Conservation (phyloP, 1,140 invertebrate genomes). For the Leptoteleia sp. region DNA sequence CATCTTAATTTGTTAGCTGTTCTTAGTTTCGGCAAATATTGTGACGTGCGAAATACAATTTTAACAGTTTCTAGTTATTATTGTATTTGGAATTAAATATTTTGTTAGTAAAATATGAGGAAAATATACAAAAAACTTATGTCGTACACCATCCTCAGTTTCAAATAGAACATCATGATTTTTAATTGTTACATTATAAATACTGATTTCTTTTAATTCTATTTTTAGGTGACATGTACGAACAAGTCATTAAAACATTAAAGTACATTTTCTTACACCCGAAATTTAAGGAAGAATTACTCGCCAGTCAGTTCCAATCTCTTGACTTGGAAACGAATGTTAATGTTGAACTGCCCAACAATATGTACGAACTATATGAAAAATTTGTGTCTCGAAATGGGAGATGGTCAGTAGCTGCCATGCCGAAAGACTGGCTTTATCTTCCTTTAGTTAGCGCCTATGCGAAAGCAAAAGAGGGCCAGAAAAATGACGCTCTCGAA, state of each 20-base stretch:
- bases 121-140: too few species aligned
- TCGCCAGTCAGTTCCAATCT: constrained; percentile 33
- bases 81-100: too few species aligned
- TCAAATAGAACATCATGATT: too few species aligned
- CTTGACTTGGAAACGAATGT: constrained; percentile 16
- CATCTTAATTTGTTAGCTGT: too few species aligned
- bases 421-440: constrained; percentile 87
- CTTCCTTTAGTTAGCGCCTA: constrained; percentile 83
- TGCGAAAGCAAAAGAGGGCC: constrained; percentile 73
- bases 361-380: constrained; percentile 68
- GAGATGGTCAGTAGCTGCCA: constrained; percentile 75
- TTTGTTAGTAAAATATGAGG: too few species aligned
- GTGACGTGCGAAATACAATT: neutral
- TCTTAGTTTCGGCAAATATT: too few species aligned
- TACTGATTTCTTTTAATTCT: too few species aligned
- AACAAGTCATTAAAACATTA: constrained; percentile 12
- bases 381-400: constrained; percentile 67
- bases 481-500: constrained; percentile 56
- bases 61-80: too few species aligned
- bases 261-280: constrained; percentile 66
- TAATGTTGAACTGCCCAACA: constrained; percentile 40
- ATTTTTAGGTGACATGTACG: constrained; percentile 45
- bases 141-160: too few species aligned
- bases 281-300: constrained; percentile 53
- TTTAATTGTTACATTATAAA: too few species aligned